Conservation (phyloP, 2,113 vertebrate species). For the Gallinago paraguaiae region DNA sequence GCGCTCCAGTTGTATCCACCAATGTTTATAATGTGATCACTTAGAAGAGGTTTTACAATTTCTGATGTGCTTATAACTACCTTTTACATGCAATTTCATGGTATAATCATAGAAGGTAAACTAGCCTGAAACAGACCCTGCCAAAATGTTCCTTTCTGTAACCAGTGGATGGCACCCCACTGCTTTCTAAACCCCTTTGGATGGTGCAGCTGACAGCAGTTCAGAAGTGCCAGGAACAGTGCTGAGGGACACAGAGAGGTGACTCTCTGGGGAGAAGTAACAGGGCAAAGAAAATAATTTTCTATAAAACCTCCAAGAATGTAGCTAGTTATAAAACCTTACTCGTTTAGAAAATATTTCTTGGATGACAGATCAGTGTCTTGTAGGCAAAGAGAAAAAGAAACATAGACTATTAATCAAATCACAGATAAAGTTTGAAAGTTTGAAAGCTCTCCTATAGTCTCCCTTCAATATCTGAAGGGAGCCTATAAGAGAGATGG, state of each 20-base stretch:
- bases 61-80: neutral
- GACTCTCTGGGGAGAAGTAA: neutral
- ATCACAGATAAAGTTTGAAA: neutral
- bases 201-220: rapidly evolving
- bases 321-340: neutral
- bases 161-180: neutral
- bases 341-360: neutral
- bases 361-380: neutral
- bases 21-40: neutral
- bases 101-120: neutral
- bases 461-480: too few species aligned
- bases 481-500: too few species aligned
- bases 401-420: neutral
- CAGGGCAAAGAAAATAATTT: neutral
- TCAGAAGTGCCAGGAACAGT: neutral
- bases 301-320: neutral
- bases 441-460: too few species aligned
- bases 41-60: neutral
- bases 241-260: neutral
- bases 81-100: neutral
- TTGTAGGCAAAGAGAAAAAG: neutral
- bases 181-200: neutral
- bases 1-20: neutral
- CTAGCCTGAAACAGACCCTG: neutral
- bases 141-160: neutral